These are phyloP conservation scores for Eupsilia transversa DNA, from an alignment of 2,888 invertebrate species.

Conservation along the genomic window DNA sequence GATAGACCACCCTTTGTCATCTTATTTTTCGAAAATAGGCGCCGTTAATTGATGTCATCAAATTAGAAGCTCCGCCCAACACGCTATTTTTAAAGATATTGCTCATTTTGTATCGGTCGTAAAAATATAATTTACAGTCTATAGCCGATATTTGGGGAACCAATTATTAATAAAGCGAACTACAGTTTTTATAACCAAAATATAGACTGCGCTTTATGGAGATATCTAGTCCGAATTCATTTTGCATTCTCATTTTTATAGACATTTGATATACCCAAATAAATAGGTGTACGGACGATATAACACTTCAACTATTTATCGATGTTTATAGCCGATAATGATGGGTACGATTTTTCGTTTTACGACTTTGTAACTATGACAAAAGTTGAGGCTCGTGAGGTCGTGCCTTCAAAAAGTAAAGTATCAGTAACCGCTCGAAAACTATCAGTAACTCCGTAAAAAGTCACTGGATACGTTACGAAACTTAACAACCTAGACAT, in stretches of 20 bases:
- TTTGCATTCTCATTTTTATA: conserved; percentile 59
- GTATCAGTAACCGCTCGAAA: too few species aligned
- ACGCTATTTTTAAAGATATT: conserved; percentile 46
- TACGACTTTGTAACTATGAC: conserved; percentile 65
- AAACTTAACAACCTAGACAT: conserved; percentile 63
- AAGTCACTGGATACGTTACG: conserved; percentile 64
- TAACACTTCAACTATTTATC: conserved; percentile 62
- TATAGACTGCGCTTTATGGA: conserved; percentile 8
- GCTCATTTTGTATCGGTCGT: conserved; percentile 35
- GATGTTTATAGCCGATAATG: conserved; percentile 66
- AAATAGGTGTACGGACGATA: conserved; percentile 43
- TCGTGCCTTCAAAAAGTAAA: conserved; percentile 37
- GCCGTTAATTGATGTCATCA: conserved; percentile 39
- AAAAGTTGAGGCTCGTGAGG: conserved; percentile 42
- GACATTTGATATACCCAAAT: conserved; percentile 57
- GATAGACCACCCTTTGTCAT: neutral
- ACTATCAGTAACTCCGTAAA: conserved; percentile 63
- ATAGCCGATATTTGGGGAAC: conserved; percentile 40
- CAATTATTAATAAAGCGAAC: conserved; percentile 38
- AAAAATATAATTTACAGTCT: conserved; percentile 50
- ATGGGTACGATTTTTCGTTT: conserved; percentile 64
- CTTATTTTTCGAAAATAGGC: conserved; percentile 28
- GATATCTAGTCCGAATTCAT: conserved; percentile 50
- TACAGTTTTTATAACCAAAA: conserved; percentile 51
- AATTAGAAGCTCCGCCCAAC: conserved; percentile 33